phyloP scores from a whole-genome alignment of 2,113 vertebrate species.

The Xiphophorus couchianus region DNA sequence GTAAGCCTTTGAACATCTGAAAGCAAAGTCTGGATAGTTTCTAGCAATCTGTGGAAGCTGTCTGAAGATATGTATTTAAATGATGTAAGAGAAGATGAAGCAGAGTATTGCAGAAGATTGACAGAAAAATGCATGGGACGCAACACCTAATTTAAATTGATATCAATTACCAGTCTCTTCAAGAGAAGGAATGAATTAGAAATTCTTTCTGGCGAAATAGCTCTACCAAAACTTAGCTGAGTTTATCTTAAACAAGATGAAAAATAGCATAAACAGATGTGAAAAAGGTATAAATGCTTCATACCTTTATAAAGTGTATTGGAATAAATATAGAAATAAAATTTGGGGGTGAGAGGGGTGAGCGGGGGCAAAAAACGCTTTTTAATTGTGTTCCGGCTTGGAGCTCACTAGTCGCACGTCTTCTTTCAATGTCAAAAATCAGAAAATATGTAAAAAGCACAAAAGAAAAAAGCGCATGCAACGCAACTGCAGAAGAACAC shows the following conservation, averaged over 20 bases:
- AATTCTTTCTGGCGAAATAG: neutral
- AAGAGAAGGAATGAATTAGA: neutral
- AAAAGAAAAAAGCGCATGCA: too few species aligned
- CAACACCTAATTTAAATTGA: neutral
- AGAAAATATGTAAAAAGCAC: too few species aligned
- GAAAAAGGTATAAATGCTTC: neutral
- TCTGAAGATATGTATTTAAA: neutral
- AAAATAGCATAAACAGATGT: neutral
- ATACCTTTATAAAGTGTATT: neutral
- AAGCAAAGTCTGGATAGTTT: constrained; percentile 11
- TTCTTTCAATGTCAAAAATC: too few species aligned
- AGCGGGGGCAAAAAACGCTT: too few species aligned
- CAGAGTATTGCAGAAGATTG: too few species aligned
- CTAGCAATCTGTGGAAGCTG: neutral
- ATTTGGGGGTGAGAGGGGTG: too few species aligned
- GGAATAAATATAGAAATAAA: too few species aligned
- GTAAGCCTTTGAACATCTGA: constrained; percentile 30
- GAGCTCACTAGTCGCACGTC: too few species aligned
- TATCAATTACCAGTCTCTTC: neutral
- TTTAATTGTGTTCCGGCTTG: too few species aligned
- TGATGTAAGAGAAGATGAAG: neutral
- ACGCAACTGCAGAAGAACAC: too few species aligned
- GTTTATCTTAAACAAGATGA: neutral
- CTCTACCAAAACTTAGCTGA: neutral
- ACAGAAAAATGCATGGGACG: neutral